Evolutionary conservation across 2,797 vertebrate species (phyloP), one percentile per base, ranked within the genome.

Genomic region (Nyctalus aviator): DNA sequence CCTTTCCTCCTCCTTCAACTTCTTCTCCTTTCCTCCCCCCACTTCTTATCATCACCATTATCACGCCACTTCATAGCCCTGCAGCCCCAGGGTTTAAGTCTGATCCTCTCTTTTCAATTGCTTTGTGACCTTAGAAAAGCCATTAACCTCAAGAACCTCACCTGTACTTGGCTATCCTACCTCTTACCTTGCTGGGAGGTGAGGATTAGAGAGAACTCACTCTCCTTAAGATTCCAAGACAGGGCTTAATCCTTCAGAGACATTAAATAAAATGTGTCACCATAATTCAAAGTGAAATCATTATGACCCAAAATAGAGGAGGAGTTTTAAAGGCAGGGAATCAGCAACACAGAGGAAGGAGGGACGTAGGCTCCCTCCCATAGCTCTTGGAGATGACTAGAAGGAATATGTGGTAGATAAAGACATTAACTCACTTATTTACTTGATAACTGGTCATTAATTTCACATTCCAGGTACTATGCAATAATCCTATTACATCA

Each of bases 141-240:
- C 62, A 48, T 21, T 8, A 25, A 62, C 50, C 44, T 59, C 35
- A 35, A 50, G 35, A 32, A 30, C 5, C 12, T 32, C 35, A 10
- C 50, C 17, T 18, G 62, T 1, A 1, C 21, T 0, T 3, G 15
- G 8, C 64, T 23, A 1, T 3, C 57, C 2, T 0, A 0, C 35
- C 11, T 46, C 17, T 48, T 46, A 37, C 21, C 30, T 23, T 46
- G 35, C 85, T 15, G 17, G 23, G 5, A 10, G 66, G n/a, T 11
- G 27, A 48, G 20, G 72, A 41, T 17, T 18, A 17, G 1, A 30
- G 15, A 59, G 44, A 20, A 15, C 27, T 64, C 35, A 8, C 1
- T 2, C 41, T 8, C 0, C 0, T 1, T 32, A n/a, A 10, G 44
- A 14, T 72, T 66, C 68, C 25, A 25, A 35, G 2, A 18, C 25